Percentiles rank a stretch among this genome's conserved stretches.
phyloP scores from a whole-genome alignment of 2,113 vertebrate species.

The Beaufortia kweichowensis region DNA sequence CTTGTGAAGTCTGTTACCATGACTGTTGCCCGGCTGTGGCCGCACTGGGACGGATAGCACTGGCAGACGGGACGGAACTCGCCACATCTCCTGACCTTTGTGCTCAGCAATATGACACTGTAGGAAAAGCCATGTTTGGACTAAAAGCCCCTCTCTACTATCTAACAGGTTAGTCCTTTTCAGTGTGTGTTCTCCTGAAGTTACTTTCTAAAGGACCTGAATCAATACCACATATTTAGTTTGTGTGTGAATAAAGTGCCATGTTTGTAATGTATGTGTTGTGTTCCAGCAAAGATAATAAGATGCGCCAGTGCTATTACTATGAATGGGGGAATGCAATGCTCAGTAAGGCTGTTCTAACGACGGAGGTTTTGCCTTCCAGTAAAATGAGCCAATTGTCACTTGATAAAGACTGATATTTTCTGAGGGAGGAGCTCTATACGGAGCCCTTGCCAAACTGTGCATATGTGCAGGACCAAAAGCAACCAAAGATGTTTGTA shows the following conservation, averaged over 20 bases:
- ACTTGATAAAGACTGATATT: no score
- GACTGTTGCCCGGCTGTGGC: conserved; percentile 68
- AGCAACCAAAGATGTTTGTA: no score
- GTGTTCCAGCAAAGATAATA: no score
- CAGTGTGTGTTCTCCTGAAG: neutral
- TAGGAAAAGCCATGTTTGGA: conserved; percentile 93
- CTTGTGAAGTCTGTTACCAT: conserved; percentile 66
- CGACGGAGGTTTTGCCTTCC: no score
- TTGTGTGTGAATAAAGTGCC: neutral
- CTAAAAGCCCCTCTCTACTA: conserved; percentile 98
- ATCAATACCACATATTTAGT: neutral
- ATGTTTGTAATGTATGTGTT: neutral
- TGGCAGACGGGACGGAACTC: conserved; percentile 65
- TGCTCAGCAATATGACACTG: conserved; percentile 81
- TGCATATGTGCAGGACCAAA: no score
- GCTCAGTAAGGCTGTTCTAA: no score
- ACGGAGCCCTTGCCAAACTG: no score
- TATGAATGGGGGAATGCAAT: no score
- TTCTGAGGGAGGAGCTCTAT: no score
- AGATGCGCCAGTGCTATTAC: no score
- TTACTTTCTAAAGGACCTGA: neutral
- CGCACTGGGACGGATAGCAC: conserved; percentile 68
- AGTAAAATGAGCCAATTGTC: no score
- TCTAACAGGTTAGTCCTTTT: conserved; percentile 89
- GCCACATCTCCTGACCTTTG: conserved; percentile 61